Evolutionary conservation across 2,888 invertebrate genomes (phyloP), one percentile per base, ranked within the genome.

Genomic region (Lysandra bellargus): DNA sequence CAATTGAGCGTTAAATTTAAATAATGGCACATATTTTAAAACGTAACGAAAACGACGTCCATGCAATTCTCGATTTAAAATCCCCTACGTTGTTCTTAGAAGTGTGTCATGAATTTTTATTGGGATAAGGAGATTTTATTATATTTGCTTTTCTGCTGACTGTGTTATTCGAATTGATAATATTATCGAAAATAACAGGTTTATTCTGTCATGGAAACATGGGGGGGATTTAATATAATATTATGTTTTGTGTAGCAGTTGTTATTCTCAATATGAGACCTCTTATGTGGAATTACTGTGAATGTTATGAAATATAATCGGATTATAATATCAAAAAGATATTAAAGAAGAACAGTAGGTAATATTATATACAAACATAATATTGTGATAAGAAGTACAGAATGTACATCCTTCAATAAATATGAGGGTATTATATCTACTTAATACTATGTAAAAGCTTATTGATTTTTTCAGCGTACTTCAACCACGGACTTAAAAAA

Each of bases 81-180:
- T 73, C 40, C n/a, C 74, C 44, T n/a, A 23, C 74, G 74, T 44
- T 74, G 74, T 74, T 74, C 74, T 74, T 73, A 3, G 37, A 7
- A 44, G 9, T 44, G 74, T 74, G 40, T 40, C 44, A 40, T 74
- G 74, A 74, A 74, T 74, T 74, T 74, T 44, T 74, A 74, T 74
- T 40, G 23, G 44, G n/a, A 74, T 74, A 44, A 74, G 17, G 40
- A 44, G 7, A 74, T 74, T 74, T 74, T 74, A 74, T 74, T 23
- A 74, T 6, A 73, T 23, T 44, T 12, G 23, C 73, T 73, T 40
- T 74, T 23, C 44, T 44, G 74, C 44, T 74, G 40, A 74, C 69
- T 4, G 14, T 69, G 1, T 69, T 37, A 33, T 69, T 69, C 2
- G 14, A 33, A 17, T 69, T 33, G 69, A 37, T 17, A 33, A 12